phyloP scores from a whole-genome alignment of 2,113 vertebrate species.

The Pterophyllum scalare region DNA sequence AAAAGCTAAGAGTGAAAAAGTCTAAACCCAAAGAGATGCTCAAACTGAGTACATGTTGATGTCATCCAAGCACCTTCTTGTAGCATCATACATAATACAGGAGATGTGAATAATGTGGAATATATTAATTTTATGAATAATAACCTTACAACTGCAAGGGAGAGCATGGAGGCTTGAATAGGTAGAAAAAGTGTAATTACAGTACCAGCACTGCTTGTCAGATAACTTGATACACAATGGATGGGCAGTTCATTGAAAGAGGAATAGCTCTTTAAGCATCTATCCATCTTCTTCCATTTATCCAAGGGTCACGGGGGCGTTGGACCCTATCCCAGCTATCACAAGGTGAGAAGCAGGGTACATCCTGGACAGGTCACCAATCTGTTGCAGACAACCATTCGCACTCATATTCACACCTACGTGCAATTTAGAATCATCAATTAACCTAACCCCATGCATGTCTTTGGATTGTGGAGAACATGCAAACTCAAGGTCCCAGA shows the following conservation, averaged over 20 bases:
- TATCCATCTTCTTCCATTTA: no score
- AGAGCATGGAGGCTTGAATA: no score
- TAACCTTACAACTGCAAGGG: no score
- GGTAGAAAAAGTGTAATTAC: no score
- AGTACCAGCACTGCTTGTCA: no score
- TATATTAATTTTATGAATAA: no score
- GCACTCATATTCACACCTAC: not conserved
- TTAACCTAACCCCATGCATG: not conserved
- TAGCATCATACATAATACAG: no score
- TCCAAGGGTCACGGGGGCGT: not conserved
- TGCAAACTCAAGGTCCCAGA: not conserved
- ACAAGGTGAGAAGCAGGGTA: not conserved
- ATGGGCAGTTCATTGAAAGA: no score
- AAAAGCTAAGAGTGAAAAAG: not conserved
- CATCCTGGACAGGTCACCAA: not conserved
- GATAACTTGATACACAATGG: no score
- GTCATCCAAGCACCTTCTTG: not conserved
- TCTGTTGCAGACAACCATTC: not conserved
- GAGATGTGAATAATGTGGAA: no score
- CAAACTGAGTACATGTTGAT: not conserved
- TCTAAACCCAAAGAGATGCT: not conserved
- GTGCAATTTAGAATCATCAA: not conserved
- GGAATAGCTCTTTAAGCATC: no score
- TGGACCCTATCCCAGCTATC: not conserved
- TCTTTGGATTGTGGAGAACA: not conserved